phyloP scores from a whole-genome alignment of 2,888 invertebrate species.

The Acronicta aceris region DNA sequence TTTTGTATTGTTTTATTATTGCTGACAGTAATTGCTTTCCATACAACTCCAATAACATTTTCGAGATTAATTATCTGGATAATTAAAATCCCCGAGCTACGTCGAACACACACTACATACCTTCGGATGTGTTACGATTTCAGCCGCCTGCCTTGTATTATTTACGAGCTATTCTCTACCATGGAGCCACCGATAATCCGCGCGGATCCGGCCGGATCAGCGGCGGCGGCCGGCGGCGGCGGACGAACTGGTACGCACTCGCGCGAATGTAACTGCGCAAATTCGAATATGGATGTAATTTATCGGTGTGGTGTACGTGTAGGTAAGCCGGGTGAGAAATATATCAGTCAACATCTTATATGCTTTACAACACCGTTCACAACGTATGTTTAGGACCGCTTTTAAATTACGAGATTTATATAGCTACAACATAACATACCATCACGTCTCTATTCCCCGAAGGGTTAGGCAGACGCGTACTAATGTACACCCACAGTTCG shows the following conservation, averaged over 20 bases:
- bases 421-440: too few relatives aligned
- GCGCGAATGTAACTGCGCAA: slow-evolving; percentile 22
- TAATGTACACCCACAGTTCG: too few relatives aligned
- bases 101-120: slow-evolving; percentile 5
- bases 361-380: not conserved
- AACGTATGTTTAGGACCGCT: too few relatives aligned
- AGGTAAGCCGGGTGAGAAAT: slow-evolving; percentile 9
- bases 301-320: slow-evolving; percentile 14
- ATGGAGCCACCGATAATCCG: slow-evolving; percentile 17
- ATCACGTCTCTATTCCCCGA: too few relatives aligned
- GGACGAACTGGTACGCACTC: slow-evolving; percentile 16
- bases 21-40: too few relatives aligned
- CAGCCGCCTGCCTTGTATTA: slow-evolving; percentile 26
- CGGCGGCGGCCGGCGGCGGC: slow-evolving; percentile 6
- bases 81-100: not conserved
- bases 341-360: slow-evolving; percentile 2
- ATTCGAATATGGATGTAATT: slow-evolving; percentile 25
- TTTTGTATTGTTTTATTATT: too few relatives aligned
- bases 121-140: slow-evolving; percentile 5
- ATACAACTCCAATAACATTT: too few relatives aligned
- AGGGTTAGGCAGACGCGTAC: too few relatives aligned
- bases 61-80: not conserved
- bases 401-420: too few relatives aligned
- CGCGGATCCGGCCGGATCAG: slow-evolving; percentile 14
- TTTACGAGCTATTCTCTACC: slow-evolving; percentile 28